These are phyloP conservation scores for Uria aalge DNA, from an alignment of 2,113 vertebrate genomes.

Conservation along the genomic window DNA sequence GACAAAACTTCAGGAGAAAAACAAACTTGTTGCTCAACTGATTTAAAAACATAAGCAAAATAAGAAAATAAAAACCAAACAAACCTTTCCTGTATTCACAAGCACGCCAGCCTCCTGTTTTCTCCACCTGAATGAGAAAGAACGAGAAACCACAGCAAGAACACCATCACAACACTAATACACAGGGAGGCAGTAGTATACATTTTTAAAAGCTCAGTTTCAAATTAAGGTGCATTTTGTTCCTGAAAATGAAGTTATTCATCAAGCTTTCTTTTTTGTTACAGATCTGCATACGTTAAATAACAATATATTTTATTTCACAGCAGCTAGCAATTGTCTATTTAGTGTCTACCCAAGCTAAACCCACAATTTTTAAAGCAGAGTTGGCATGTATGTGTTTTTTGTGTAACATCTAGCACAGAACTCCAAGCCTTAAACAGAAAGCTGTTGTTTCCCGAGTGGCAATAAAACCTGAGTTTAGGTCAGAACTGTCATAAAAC, in stretches of 20 bases:
- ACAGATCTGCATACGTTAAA: neutral
- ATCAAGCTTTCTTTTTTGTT: neutral
- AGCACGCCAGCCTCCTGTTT: neutral
- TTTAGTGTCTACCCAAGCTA: neutral
- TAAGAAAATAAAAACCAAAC: neutral
- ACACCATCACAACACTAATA: neutral
- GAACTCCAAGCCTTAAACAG: neutral
- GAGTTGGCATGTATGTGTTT: neutral
- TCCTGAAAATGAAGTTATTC: neutral
- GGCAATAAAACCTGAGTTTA: neutral
- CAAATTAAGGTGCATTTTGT: neutral
- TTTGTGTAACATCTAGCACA: neutral
- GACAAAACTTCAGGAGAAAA: neutral
- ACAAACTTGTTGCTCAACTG: neutral
- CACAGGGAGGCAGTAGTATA: neutral
- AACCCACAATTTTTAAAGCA: neutral
- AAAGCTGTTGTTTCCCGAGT: neutral
- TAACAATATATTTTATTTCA: neutral
- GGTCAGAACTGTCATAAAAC: neutral
- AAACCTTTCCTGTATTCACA: rapidly evolving
- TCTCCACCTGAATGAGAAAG: neutral
- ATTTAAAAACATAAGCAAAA: neutral
- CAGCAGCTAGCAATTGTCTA: neutral
- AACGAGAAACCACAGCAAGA: neutral
- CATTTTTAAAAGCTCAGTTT: neutral